Percentiles rank a stretch among this genome's conserved stretches.
Evolutionary conservation across 2,113 vertebrate genomes (phyloP).

Genomic region (Lepidothrix coronata): DNA sequence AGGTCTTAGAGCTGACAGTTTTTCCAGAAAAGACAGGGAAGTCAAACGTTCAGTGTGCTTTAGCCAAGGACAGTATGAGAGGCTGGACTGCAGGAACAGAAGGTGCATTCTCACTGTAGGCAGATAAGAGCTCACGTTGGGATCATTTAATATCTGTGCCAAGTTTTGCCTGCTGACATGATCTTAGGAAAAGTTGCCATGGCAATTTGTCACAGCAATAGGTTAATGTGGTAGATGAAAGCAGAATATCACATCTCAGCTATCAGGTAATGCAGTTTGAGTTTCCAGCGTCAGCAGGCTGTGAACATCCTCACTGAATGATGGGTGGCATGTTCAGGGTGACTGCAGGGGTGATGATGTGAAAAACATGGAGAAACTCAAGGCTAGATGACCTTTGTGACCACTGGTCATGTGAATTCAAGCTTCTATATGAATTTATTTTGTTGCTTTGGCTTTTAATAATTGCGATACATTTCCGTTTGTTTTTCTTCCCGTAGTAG

Average conservation of each 20-base stretch:
- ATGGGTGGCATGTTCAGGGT: background rate
- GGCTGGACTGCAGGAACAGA: background rate
- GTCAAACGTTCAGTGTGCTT: background rate
- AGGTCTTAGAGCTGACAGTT: background rate
- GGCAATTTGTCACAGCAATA: background rate
- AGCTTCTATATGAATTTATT: background rate
- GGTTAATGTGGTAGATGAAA: background rate
- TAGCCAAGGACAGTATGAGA: background rate
- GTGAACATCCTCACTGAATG: background rate
- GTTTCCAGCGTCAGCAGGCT: background rate
- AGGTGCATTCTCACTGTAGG: background rate
- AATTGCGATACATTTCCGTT: conserved; percentile 54
- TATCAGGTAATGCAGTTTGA: background rate
- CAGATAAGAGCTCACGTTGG: background rate
- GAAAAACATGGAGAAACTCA: background rate
- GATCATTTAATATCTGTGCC: background rate
- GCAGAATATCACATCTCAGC: background rate
- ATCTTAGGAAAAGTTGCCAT: background rate
- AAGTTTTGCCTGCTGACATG: background rate
- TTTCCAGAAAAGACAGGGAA: background rate
- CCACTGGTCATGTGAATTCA: background rate
- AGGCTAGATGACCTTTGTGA: background rate
- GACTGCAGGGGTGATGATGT: background rate
- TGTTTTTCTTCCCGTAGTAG: conserved; percentile 78
- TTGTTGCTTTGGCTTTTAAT: conserved; percentile 32